A percentile compares a stretch with the other conserved stretches of the same genome.
phyloP scores from a whole-genome alignment of 2,888 invertebrate species.

The Drosophila fulvimacula region DNA sequence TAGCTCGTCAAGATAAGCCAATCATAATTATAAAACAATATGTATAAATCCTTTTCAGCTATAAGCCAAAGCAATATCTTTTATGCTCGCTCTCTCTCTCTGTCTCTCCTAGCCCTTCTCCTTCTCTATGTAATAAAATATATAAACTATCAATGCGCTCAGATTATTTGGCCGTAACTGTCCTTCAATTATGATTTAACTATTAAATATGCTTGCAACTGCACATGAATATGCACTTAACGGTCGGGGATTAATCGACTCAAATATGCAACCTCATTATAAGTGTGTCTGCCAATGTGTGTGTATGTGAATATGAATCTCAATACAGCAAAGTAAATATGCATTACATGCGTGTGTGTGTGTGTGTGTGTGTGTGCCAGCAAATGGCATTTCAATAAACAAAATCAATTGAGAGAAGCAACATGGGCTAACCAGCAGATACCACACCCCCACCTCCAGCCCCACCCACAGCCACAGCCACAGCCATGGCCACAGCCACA shows the following conservation, averaged over 20 bases:
- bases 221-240: constrained; percentile 58
- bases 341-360: constrained; percentile 6
- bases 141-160: constrained; percentile 23
- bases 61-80: neutral
- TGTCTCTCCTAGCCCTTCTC: neutral
- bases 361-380: constrained; percentile 36
- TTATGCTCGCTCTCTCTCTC: neutral
- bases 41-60: neutral
- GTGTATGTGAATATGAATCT: neutral
- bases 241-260: constrained; percentile 57
- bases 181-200: constrained; percentile 60
- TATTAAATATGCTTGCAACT: constrained; percentile 56
- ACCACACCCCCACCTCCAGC: neutral
- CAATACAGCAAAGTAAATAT: constrained; percentile 17
- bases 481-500: too few relatives aligned
- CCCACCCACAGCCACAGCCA: neutral
- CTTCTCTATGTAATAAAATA: constrained; percentile 24
- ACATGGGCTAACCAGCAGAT: constrained; percentile 19
- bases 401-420: constrained; percentile 57
- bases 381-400: constrained; percentile 55
- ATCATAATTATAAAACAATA: neutral
- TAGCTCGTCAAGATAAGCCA: neutral
- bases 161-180: constrained; percentile 30
- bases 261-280: constrained; percentile 52
- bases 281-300: constrained; percentile 2